Base-by-base conservation (phyloP, 2,113 vertebrate species). In the Labeo catla region DNA sequence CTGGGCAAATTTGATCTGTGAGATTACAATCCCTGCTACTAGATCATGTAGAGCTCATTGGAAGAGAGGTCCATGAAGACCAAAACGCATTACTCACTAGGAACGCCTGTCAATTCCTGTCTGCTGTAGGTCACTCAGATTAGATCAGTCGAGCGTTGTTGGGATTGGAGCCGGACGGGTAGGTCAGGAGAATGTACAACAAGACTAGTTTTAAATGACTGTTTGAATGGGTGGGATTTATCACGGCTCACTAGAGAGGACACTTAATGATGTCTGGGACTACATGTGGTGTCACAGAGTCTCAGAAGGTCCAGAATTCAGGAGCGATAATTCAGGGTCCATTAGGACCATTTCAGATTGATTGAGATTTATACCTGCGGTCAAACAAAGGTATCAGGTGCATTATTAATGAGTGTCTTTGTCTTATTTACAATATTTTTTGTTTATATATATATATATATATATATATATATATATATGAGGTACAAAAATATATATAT, bases 71-170 rank as follows among this genome's bases (percentile, higher is more conserved):
- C 47, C 28, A 76, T 13, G 47, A 83, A 83, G 80, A 83, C 59
- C 73, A 65, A 52, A 78, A 23, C 28, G 61, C 39, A 68, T 78
- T 87, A 87, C 72, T 43, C 70, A 23, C n/a, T 23, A 11, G 61
- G 61, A 77, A 66, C 61, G 49, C 76, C 72, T 84, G 57, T 87
- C 73, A 84, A 54, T 87, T 82, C 50, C 63, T n/a, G 12, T 61
- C 36, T 54, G 43, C 81, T 76, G 79, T 66, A 77, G 86, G 74
- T 87, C 72, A 63, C 59, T 77, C 47, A 77, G 86, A 87, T 87
- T 72, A 68, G 63, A 84, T 87, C 81, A 83, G 86, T 52, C 6
- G 61, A 66, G 47, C 50, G 49, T 73, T 82, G 70, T 77, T 21
- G 43, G 73, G 73, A 82, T 43, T 82, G 59, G 72, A 83, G 43